phyloP scores from a whole-genome alignment of 1,140 invertebrate genomes.

The Sycophaga agraensis region DNA sequence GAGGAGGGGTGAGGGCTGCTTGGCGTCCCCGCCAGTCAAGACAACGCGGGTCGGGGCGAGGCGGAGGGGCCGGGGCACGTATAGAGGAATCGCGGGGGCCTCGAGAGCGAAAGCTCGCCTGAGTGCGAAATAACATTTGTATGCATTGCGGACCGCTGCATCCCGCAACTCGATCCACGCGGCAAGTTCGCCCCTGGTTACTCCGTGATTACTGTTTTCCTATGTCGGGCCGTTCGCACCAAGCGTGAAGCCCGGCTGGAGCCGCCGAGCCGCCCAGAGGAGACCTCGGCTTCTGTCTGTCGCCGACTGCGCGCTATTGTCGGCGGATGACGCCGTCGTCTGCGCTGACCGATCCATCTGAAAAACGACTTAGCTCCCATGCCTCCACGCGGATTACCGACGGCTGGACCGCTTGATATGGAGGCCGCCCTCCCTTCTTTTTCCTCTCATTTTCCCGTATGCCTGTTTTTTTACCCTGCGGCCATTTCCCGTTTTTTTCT shows the following conservation, averaged over 20 bases:
- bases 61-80: no score
- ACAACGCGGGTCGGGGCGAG: no score
- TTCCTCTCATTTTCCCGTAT: no score
- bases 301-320: neutral
- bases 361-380: no score
- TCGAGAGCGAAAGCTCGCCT: constrained; percentile 27
- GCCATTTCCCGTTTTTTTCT: no score
- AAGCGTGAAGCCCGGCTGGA: no score
- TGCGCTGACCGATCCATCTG: constrained; percentile 2
- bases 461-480: no score
- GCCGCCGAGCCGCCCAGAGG: constrained; percentile 33
- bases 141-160: constrained; percentile 53
- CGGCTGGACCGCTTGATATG: no score
- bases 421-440: no score
- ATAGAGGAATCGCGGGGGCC: constrained; percentile 24
- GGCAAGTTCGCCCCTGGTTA: constrained; percentile 32
- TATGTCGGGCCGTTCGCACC: constrained; percentile 35
- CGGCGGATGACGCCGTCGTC: neutral
- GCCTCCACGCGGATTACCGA: no score
- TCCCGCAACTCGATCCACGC: constrained; percentile 46
- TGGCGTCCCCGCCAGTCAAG: no score
- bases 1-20: constrained; percentile 20
- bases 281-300: neutral
- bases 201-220: constrained; percentile 52
- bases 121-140: constrained; percentile 54